Conservation (phyloP, 1,140 invertebrate species). For the Macrobrachium rosenbergii region DNA sequence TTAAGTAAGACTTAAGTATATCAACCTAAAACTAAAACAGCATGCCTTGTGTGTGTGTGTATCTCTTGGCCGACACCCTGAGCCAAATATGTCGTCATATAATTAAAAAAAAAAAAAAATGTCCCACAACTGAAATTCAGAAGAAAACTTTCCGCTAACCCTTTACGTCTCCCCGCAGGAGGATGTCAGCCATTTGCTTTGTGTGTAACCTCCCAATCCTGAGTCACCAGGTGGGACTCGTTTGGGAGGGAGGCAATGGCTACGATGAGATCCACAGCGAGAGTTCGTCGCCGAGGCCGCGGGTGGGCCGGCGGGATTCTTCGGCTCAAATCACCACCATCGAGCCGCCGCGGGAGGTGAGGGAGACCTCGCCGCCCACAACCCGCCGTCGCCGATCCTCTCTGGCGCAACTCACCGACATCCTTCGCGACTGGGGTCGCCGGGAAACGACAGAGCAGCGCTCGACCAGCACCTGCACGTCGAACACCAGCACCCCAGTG, state of each 20-base stretch:
- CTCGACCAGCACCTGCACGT: constrained; percentile 53
- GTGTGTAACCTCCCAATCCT: constrained; percentile 95
- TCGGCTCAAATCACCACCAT: constrained; percentile 88
- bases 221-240: constrained; percentile 91
- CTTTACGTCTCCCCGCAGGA: constrained; percentile 52
- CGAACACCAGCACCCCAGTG: constrained; percentile 49
- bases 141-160: not conserved
- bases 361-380: constrained; percentile 69
- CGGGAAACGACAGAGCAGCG: constrained; percentile 68
- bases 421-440: constrained; percentile 87
- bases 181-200: constrained; percentile 80
- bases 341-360: constrained; percentile 73
- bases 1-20: too few relatives aligned
- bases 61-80: too few relatives aligned
- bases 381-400: constrained; percentile 84
- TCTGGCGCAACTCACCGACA: constrained; percentile 88
- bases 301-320: constrained; percentile 82
- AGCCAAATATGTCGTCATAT: too few relatives aligned
- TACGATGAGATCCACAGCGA: constrained; percentile 87
- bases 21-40: too few relatives aligned
- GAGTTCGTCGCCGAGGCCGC: constrained; percentile 68
- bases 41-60: too few relatives aligned
- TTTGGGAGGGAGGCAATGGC: constrained; percentile 93
- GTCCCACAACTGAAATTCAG: not conserved
- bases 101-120: too few relatives aligned